phyloP scores from a whole-genome alignment of 2,113 vertebrate species.

The Cephalophus harveyi region DNA sequence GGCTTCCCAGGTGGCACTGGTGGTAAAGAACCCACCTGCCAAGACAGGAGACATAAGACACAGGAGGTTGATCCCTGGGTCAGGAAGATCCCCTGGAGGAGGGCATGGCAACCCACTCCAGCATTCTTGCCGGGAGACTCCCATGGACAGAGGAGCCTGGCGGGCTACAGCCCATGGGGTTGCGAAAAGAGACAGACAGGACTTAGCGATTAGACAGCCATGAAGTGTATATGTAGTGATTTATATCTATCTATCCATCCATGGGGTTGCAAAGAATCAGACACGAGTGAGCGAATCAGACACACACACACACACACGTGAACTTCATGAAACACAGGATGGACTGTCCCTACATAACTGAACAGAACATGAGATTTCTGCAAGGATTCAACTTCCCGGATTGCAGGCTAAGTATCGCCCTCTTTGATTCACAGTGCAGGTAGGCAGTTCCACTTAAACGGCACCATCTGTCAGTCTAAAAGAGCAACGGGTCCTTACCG shows the following conservation, averaged over 20 bases:
- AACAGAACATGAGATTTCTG: background rate
- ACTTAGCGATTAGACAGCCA: background rate
- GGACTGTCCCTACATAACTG: background rate
- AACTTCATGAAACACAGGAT: background rate
- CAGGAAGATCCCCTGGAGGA: background rate
- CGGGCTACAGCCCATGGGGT: fast-evolving
- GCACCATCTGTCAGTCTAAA: background rate
- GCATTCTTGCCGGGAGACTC: background rate
- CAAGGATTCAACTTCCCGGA: background rate
- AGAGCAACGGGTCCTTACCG: background rate
- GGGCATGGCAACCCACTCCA: background rate
- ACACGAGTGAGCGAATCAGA: fast-evolving
- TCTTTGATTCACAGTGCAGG: fast-evolving
- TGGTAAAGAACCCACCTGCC: background rate
- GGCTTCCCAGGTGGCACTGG: background rate
- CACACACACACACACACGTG: fast-evolving
- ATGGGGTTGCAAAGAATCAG: background rate
- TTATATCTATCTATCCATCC: background rate
- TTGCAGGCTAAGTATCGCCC: fast-evolving
- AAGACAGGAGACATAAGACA: background rate
- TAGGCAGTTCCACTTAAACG: fast-evolving
- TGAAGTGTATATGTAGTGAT: background rate
- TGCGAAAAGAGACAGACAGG: background rate
- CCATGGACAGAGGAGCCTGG: background rate
- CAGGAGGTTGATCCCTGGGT: background rate